Conservation (phyloP, 92 coral and sea anemone genomes). For the Epizoanthus scotinus region DNA sequence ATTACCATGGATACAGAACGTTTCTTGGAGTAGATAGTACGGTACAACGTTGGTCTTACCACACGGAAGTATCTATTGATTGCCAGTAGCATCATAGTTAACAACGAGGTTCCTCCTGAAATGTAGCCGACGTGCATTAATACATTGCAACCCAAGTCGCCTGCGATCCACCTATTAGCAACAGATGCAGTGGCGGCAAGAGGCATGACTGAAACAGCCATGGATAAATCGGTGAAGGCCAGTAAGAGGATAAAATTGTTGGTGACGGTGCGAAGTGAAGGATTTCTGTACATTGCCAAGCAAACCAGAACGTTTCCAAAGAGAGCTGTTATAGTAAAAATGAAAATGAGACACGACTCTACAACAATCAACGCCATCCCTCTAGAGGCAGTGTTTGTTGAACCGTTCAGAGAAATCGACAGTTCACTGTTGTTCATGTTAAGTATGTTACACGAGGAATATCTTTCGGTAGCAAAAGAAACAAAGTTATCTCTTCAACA, state of each 20-base stretch:
- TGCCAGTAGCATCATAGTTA: constrained; percentile 29
- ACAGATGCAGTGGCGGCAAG: constrained; percentile 19
- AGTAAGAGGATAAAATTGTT: constrained; percentile 34
- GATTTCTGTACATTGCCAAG: constrained; percentile 31
- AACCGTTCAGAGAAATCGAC: too few species aligned
- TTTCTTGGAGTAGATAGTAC: constrained; percentile 29
- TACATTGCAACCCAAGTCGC: constrained; percentile 15
- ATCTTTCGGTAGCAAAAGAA: too few species aligned
- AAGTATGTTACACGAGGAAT: too few species aligned
- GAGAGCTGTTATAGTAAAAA: constrained; percentile 21
- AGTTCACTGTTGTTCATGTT: too few species aligned
- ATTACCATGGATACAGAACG: constrained; percentile 25
- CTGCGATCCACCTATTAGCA: constrained; percentile 41
- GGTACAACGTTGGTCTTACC: constrained; percentile 25
- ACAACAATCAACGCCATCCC: not conserved
- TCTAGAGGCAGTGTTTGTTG: too few species aligned
- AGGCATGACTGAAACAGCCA: constrained; percentile 48
- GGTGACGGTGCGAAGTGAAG: constrained; percentile 45
- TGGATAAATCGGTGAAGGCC: constrained; percentile 34
- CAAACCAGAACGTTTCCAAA: constrained; percentile 40
- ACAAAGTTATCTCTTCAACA: too few species aligned
- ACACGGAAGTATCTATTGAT: constrained; percentile 43
- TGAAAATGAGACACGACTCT: constrained; percentile 22
- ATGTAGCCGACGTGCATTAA: constrained; percentile 8
- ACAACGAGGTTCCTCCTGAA: constrained; percentile 13